Conservation (phyloP, 1,140 invertebrate species). For the Rhyacophila brunnea region DNA sequence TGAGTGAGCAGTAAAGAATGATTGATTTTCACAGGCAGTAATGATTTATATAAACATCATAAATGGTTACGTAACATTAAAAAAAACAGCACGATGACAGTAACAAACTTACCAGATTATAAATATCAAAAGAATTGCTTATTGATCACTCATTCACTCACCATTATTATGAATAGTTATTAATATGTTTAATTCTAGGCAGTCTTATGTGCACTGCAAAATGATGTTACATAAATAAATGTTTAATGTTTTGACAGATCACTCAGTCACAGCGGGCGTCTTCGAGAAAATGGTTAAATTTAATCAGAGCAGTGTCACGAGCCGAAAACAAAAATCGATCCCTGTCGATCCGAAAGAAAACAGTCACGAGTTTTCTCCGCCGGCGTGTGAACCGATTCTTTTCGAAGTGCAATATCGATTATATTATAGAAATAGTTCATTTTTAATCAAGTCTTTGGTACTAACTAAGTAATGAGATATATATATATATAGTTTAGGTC, state of each 20-base stretch:
- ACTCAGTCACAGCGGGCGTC: neutral
- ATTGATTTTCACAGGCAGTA: no score
- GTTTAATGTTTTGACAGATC: neutral
- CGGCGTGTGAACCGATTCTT: neutral
- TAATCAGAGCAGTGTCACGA: constrained; percentile 3
- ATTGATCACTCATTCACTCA: constrained; percentile 15
- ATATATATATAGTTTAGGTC: constrained; percentile 15
- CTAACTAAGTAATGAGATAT: constrained; percentile 34
- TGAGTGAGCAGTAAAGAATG: no score
- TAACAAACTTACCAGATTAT: neutral
- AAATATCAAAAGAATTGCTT: constrained; percentile 17
- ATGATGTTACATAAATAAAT: neutral
- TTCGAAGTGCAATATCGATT: neutral
- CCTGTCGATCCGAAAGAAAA: neutral
- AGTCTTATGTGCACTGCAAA: constrained; percentile 16
- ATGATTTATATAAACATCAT: no score
- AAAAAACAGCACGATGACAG: no score
- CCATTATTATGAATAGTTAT: constrained; percentile 10
- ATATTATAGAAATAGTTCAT: constrained; percentile 11
- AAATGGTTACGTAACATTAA: no score
- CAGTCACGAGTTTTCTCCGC: neutral
- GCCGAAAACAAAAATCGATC: neutral
- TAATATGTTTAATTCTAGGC: constrained; percentile 5
- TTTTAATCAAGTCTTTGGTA: constrained; percentile 36
- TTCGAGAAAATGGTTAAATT: neutral